phyloP scores from a whole-genome alignment of 2,888 invertebrate species.

The Stegophylla sp. region DNA sequence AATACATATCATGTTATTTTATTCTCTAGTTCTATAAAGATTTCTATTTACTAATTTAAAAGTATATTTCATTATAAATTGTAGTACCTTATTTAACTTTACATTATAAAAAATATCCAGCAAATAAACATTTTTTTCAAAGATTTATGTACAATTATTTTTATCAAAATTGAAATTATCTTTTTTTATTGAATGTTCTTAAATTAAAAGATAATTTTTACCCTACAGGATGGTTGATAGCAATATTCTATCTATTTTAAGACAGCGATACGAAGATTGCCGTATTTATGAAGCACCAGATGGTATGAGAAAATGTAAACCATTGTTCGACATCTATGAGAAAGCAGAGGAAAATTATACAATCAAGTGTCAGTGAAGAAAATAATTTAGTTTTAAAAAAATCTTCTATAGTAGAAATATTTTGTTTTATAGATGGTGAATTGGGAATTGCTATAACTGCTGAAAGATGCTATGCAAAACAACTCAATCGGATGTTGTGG shows the following conservation, averaged over 20 bases:
- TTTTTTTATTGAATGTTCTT: too few species aligned
- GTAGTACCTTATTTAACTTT: too few species aligned
- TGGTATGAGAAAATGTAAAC: constrained; percentile 73
- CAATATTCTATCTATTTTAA: constrained; percentile 81
- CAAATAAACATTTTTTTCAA: too few species aligned
- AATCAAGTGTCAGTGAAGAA: constrained; percentile 80
- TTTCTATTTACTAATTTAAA: too few species aligned
- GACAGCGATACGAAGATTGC: constrained; percentile 86
- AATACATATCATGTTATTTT: too few species aligned
- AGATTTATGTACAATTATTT: too few species aligned
- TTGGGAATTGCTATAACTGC: constrained; percentile 79
- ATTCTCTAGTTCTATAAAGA: too few species aligned
- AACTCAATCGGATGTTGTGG: constrained; percentile 98
- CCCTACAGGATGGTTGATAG: constrained; percentile 78
- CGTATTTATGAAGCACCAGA: constrained; percentile 77
- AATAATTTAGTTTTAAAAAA: not conserved
- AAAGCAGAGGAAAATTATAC: constrained; percentile 87
- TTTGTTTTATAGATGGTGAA: constrained; percentile 80
- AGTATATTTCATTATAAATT: too few species aligned
- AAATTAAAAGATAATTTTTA: constrained; percentile 61
- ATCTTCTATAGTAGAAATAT: not conserved
- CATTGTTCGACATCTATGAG: constrained; percentile 75
- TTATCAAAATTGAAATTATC: too few species aligned
- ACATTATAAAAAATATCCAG: too few species aligned
- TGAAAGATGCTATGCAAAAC: constrained; percentile 88